Percentiles rank a stretch among this genome's conserved stretches.
These are phyloP conservation scores for Halcyon senegalensis DNA, from an alignment of 2,113 vertebrate genomes.

Conservation along the genomic window DNA sequence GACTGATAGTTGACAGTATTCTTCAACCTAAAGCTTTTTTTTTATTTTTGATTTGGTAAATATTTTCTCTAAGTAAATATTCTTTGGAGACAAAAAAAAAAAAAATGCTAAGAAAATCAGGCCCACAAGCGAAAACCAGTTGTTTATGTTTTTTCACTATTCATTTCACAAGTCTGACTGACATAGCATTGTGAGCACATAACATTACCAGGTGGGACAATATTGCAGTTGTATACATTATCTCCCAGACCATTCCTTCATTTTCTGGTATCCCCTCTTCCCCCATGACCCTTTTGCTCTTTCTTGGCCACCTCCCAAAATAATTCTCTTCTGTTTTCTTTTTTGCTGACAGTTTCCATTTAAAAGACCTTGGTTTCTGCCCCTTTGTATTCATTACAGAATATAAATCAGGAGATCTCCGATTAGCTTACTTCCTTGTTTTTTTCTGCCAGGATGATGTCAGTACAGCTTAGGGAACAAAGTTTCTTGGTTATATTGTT, in stretches of 20 bases:
- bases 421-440: conserved; percentile 63
- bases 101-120: background rate
- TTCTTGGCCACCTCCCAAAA: conserved; percentile 48
- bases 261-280: conserved; percentile 12
- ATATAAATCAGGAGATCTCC: conserved; percentile 64
- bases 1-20: background rate
- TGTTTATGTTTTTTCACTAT: background rate
- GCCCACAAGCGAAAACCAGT: fast-evolving
- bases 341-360: conserved; percentile 66
- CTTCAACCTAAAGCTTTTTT: background rate
- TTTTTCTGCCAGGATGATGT: conserved; percentile 48
- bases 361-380: conserved; percentile 63
- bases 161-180: background rate
- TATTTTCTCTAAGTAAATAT: background rate
- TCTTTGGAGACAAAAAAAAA: background rate
- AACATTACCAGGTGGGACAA: background rate
- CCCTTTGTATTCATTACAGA: conserved; percentile 66
- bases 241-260: background rate
- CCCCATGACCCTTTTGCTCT: conserved; percentile 10
- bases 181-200: background rate
- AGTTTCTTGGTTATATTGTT: background rate
- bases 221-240: background rate
- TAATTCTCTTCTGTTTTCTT: conserved; percentile 65
- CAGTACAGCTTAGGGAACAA: background rate
- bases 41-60: background rate